These are phyloP conservation scores for Apostichopus leukothele DNA, from an alignment of 53 echinoderm and acorn worm species.

Conservation along the genomic window DNA sequence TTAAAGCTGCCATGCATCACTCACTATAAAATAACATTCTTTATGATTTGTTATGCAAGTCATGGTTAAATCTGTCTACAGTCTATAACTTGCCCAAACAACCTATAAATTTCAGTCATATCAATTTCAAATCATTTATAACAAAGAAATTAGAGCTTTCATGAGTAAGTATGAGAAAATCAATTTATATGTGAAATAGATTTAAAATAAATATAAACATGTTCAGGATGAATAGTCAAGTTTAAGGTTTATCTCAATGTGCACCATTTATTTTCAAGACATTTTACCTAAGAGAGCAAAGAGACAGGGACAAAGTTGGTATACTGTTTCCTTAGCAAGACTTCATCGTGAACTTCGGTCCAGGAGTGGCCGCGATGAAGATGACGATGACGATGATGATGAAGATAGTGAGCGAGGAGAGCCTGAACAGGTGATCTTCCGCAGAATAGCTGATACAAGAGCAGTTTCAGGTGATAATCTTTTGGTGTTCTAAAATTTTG, in stretches of 20 bases:
- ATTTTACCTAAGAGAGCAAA: constrained; percentile 2
- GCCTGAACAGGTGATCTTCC: neutral
- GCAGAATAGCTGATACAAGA: neutral
- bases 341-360: neutral
- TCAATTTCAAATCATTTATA: too few relatives aligned
- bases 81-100: too few relatives aligned
- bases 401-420: neutral
- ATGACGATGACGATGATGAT: neutral
- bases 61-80: too few relatives aligned
- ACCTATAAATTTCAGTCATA: too few relatives aligned
- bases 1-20: too few relatives aligned
- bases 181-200: neutral
- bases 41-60: too few relatives aligned
- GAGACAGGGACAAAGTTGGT: neutral
- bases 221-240: neutral
- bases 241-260: neutral
- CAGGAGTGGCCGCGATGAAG: neutral
- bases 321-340: neutral
- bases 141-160: neutral
- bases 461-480: constrained; percentile 3
- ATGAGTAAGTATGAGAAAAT: neutral
- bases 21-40: too few relatives aligned
- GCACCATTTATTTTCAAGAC: neutral
- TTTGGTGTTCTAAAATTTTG: too few relatives aligned
- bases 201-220: neutral